Conservation (phyloP, 2,797 vertebrate genomes). For the Pseudomugil gertrudae region DNA sequence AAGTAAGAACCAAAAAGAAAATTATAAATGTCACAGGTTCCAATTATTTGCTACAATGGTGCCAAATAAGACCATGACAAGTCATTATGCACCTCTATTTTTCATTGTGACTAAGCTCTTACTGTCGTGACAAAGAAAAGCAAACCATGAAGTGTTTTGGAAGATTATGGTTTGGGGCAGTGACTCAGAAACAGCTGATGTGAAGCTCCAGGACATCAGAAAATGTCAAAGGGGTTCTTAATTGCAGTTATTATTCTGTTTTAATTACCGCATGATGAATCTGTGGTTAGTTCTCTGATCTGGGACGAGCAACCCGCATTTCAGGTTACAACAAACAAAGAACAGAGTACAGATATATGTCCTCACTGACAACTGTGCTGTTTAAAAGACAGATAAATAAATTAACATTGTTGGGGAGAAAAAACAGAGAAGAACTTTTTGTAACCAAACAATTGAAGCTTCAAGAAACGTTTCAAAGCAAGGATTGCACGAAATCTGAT, state of each 20-base stretch:
- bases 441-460: conserved; percentile 28
- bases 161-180: conserved; percentile 80
- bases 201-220: conserved; percentile 72
- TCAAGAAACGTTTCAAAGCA: background rate
- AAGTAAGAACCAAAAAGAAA: background rate
- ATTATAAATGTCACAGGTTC: conserved; percentile 15
- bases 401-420: background rate
- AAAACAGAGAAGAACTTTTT: background rate
- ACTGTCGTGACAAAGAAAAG: conserved; percentile 53
- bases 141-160: conserved; percentile 65
- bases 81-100: conserved; percentile 36
- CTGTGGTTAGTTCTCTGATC: conserved; percentile 61
- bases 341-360: conserved; percentile 17
- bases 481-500: background rate
- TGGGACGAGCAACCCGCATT: conserved; percentile 65
- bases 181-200: conserved; percentile 80
- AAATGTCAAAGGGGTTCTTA: conserved; percentile 71
- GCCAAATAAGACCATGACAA: conserved; percentile 37
- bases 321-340: conserved; percentile 52
- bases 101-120: conserved; percentile 57
- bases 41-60: conserved; percentile 40
- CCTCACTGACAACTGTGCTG: conserved; percentile 8
- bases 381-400: background rate
- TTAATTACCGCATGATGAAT: conserved; percentile 79
- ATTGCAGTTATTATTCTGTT: conserved; percentile 85